These are phyloP conservation scores for Echeneis naucrates DNA, from an alignment of 2,797 vertebrate genomes.

Conservation along the genomic window DNA sequence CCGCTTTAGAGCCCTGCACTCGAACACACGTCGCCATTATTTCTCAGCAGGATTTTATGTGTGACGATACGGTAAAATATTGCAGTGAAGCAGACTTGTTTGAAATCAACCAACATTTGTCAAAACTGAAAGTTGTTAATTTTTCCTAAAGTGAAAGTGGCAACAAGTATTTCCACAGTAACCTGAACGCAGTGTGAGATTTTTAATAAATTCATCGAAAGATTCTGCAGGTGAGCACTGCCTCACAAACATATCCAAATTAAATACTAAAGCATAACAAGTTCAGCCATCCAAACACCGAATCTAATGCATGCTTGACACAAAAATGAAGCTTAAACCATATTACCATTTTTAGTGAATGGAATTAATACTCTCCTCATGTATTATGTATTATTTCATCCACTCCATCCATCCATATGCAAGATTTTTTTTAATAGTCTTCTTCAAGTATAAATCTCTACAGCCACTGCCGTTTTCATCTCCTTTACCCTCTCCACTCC, in stretches of 20 bases:
- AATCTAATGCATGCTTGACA: too few species aligned
- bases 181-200: too few species aligned
- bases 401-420: too few species aligned
- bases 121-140: not conserved
- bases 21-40: not conserved
- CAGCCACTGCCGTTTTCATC: not conserved
- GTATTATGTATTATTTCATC: not conserved
- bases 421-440: not conserved
- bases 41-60: not conserved
- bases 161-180: not conserved
- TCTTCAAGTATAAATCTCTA: not conserved
- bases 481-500: constrained; percentile 24
- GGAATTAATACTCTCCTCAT: not conserved
- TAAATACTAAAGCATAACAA: too few species aligned
- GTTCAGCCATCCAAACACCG: too few species aligned
- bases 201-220: too few species aligned
- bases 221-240: too few species aligned
- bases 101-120: not conserved
- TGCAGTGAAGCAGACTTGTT: not conserved
- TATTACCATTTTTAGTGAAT: not conserved
- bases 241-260: too few species aligned
- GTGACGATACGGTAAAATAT: not conserved
- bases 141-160: not conserved
- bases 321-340: too few species aligned
- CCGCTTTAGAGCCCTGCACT: not conserved